phyloP scores from a whole-genome alignment of 2,797 vertebrate genomes.

The Spondyliosoma cantharus region DNA sequence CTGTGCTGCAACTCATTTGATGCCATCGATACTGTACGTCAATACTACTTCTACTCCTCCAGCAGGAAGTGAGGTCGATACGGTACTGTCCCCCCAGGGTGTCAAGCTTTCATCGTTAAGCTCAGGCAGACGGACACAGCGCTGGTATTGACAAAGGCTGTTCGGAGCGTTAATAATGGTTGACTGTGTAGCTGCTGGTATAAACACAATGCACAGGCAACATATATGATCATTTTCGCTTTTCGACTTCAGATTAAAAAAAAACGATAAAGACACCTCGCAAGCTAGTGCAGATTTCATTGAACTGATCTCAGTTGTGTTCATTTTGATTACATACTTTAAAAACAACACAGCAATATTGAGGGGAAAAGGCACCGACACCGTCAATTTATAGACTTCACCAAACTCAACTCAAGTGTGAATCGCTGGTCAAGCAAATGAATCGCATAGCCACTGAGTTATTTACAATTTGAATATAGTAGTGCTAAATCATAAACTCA shows the following conservation, averaged over 20 bases:
- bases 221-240: not conserved
- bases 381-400: not conserved
- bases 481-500: no score
- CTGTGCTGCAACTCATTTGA: constrained; percentile 39
- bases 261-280: not conserved
- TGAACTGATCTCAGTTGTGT: not conserved
- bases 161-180: not conserved
- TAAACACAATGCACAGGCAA: not conserved
- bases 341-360: not conserved
- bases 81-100: constrained; percentile 4
- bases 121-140: constrained; percentile 28
- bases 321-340: not conserved
- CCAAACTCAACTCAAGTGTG: not conserved
- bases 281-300: not conserved
- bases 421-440: not conserved
- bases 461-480: not conserved
- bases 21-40: constrained; percentile 49
- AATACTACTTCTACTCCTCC: constrained; percentile 36
- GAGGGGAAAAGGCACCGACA: not conserved
- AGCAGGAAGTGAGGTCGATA: constrained; percentile 50
- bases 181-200: not conserved
- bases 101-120: constrained; percentile 44
- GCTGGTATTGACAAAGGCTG: constrained; percentile 43
- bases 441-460: not conserved
- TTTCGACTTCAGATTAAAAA: not conserved